Evolutionary conservation across 1,140 invertebrate species (phyloP).

Genomic region (Platorchestia sp.): DNA sequence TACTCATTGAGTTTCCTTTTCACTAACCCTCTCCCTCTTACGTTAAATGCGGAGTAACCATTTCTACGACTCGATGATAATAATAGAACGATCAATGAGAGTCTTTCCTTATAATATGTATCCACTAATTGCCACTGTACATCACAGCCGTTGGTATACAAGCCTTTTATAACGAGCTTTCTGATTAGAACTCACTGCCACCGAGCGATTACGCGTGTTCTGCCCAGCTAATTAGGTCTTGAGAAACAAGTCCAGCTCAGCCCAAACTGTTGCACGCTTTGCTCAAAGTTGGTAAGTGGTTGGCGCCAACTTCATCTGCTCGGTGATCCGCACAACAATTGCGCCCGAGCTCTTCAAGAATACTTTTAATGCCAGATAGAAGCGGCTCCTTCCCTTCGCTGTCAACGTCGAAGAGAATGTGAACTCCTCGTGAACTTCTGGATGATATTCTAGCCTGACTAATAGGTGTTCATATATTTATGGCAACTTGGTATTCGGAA

Average conservation of each 20-base stretch:
- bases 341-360: not conserved
- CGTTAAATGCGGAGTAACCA: too few relatives aligned
- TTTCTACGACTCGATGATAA: too few relatives aligned
- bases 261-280: not conserved
- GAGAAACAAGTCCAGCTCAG: not conserved
- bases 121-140: too few relatives aligned
- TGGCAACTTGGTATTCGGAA: too few relatives aligned
- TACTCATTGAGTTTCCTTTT: too few relatives aligned
- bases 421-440: not conserved
- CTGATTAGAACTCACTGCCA: not conserved
- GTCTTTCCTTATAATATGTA: too few relatives aligned
- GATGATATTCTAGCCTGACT: too few relatives aligned
- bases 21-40: too few relatives aligned
- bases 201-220: not conserved
- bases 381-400: not conserved
- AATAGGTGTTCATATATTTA: too few relatives aligned
- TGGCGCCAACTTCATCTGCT: not conserved
- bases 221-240: not conserved
- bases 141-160: not conserved
- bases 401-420: not conserved
- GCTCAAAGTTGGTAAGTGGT: not conserved
- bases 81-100: too few relatives aligned
- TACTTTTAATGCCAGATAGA: not conserved
- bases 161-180: not conserved
- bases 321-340: not conserved